Evolutionary conservation across 1,140 invertebrate genomes (phyloP).

Genomic region (Achroia grisella): DNA sequence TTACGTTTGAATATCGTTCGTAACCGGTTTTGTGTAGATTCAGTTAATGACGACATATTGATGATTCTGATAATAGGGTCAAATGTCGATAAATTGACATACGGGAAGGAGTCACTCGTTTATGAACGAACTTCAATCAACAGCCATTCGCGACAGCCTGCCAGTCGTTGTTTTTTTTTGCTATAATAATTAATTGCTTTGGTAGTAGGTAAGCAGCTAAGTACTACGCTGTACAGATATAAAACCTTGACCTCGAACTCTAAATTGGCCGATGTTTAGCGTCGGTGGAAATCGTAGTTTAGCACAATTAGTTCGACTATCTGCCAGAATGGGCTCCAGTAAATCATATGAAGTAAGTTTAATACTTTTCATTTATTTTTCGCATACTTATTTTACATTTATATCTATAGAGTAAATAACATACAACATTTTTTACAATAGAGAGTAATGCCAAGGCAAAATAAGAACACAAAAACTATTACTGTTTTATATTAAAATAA

Average conservation of each 20-base stretch:
- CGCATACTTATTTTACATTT: no score
- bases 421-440: no score
- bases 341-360: slow-evolving; percentile 47
- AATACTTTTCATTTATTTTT: slow-evolving; percentile 1
- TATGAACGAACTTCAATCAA: not conserved
- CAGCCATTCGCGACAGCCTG: not conserved
- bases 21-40: slow-evolving; percentile 17
- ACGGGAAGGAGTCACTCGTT: not conserved
- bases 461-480: no score
- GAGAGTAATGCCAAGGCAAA: no score
- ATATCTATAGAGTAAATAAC: no score
- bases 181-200: not conserved
- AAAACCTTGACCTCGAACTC: not conserved
- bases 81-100: slow-evolving; percentile 29
- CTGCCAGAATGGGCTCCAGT: slow-evolving; percentile 46
- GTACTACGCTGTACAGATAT: not conserved
- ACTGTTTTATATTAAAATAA: no score
- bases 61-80: slow-evolving; percentile 20
- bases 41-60: slow-evolving; percentile 14
- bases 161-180: not conserved
- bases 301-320: slow-evolving; percentile 23
- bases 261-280: slow-evolving; percentile 35
- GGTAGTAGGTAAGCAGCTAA: slow-evolving; percentile 16
- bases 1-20: slow-evolving; percentile 15
- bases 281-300: slow-evolving; percentile 27